Conservation (phyloP, 1,140 invertebrate genomes). For the Bombus vancouverensis region DNA sequence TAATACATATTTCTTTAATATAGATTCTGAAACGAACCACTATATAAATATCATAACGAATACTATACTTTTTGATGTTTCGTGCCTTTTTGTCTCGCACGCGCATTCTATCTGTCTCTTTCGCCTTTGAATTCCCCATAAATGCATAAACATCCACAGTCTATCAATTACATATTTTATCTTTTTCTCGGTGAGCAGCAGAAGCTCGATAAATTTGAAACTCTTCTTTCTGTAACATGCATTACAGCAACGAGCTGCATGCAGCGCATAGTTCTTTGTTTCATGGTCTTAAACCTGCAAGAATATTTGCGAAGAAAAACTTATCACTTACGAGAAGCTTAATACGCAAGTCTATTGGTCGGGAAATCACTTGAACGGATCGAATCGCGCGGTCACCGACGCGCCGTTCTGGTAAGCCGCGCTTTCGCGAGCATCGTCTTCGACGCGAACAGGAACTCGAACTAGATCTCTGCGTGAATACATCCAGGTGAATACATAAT, state of each 20-base stretch:
- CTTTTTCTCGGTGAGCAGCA: not conserved
- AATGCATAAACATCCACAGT: no score
- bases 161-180: not conserved
- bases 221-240: not conserved
- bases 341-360: not conserved
- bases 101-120: no score
- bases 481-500: constrained; percentile 81
- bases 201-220: not conserved
- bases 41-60: no score
- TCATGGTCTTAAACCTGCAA: not conserved
- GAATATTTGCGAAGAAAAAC: not conserved
- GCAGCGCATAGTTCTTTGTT: not conserved
- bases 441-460: constrained; percentile 63
- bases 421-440: constrained; percentile 50
- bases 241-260: not conserved
- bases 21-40: no score
- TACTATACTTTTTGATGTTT: no score
- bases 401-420: constrained; percentile 30
- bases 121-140: no score
- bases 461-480: constrained; percentile 79
- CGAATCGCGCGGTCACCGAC: constrained; percentile 35
- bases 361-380: constrained; percentile 28
- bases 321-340: not conserved
- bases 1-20: no score
- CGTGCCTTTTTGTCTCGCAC: no score